These are phyloP conservation scores for Mus spretus DNA, from an alignment of 2,797 vertebrate genomes.

Conservation along the genomic window DNA sequence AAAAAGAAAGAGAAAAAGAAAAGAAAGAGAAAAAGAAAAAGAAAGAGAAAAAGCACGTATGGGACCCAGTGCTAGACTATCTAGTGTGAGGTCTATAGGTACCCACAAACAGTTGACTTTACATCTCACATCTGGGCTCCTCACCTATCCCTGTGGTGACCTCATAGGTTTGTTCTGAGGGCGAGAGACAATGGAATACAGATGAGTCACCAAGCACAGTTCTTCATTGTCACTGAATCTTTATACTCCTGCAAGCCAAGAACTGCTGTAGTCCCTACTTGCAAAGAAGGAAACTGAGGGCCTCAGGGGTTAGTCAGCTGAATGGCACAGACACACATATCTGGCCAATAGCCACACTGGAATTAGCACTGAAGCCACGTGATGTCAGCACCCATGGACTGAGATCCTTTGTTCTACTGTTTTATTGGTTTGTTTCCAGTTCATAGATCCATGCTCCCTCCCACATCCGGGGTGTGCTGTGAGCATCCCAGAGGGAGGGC, in stretches of 20 bases:
- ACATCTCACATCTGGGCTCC: neutral
- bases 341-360: neutral
- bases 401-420: neutral
- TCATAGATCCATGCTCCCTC: neutral
- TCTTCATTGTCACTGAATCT: neutral
- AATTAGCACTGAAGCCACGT: neutral
- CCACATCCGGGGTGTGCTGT: neutral
- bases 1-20: neutral
- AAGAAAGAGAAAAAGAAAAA: too few species aligned
- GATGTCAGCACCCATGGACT: neutral
- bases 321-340: neutral
- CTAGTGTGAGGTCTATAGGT: neutral
- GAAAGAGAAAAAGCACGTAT: neutral
- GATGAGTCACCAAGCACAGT: neutral
- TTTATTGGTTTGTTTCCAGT: conserved; percentile 48
- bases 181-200: neutral
- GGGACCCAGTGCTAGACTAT: neutral
- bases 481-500: neutral
- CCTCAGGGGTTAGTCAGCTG: neutral
- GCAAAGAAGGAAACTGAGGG: conserved; percentile 41
- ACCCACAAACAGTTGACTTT: neutral
- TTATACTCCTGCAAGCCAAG: neutral
- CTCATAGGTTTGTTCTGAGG: neutral
- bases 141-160: neutral
- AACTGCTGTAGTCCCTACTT: neutral